These are phyloP conservation scores for Lerema accius DNA, from an alignment of 1,140 invertebrate species.

Conservation along the genomic window DNA sequence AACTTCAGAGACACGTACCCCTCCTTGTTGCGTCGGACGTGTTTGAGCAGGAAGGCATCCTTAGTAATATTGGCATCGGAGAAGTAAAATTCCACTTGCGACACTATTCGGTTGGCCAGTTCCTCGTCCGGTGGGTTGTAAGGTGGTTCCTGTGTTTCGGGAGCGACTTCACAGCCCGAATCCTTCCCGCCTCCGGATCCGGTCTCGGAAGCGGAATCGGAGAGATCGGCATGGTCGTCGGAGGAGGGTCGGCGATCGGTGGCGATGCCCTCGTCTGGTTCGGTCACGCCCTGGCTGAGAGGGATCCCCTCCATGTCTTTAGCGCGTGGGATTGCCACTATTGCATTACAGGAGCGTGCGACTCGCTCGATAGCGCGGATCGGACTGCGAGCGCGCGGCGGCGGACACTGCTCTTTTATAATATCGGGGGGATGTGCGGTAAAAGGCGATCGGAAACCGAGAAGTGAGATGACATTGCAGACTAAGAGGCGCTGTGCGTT, in stretches of 20 bases:
- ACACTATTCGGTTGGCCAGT: conserved; percentile 89
- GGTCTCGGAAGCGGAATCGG: conserved; percentile 85
- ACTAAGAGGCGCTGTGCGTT: conserved; percentile 52
- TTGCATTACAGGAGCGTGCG: conserved; percentile 69
- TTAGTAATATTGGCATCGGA: conserved; percentile 97
- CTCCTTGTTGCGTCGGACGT: conserved; percentile 96
- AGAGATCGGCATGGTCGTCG: conserved; percentile 84
- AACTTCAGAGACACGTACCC: conserved; percentile 97
- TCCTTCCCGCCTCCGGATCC: conserved; percentile 85
- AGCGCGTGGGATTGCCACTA: conserved; percentile 58
- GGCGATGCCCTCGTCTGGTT: conserved; percentile 72
- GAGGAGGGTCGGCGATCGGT: conserved; percentile 71
- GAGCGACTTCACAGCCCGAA: conserved; percentile 86
- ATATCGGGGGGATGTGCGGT: conserved; percentile 73
- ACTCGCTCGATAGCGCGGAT: conserved; percentile 64
- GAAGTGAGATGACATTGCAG: conserved; percentile 71
- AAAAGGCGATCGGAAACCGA: conserved; percentile 67
- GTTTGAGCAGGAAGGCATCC: conserved; percentile 97
- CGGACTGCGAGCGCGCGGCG: conserved; percentile 74
- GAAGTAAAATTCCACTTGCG: conserved; percentile 96
- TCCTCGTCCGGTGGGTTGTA: conserved; percentile 87
- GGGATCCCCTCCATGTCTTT: conserved; percentile 65
- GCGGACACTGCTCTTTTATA: conserved; percentile 62
- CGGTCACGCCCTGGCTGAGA: conserved; percentile 56
- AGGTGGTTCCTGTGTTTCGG: conserved; percentile 81